phyloP scores from a whole-genome alignment of 2,888 invertebrate genomes.

The Timandra comae region DNA sequence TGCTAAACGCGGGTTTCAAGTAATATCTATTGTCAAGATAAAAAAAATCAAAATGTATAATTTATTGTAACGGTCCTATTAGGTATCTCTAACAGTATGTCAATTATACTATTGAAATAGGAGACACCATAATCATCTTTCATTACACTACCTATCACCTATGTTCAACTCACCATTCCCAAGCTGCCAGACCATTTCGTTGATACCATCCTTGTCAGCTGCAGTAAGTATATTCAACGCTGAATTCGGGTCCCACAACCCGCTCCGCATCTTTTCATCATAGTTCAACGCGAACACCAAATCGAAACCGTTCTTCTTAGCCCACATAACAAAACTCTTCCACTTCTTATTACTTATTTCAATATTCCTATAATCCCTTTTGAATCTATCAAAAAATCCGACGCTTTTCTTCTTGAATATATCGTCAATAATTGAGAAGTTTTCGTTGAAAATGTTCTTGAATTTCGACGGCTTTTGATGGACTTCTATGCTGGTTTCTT shows the following conservation, averaged over 20 bases:
- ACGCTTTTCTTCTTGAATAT: too few relatives aligned
- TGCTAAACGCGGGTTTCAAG: too few relatives aligned
- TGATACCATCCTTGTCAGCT: slow-evolving; percentile 79
- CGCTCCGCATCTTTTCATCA: slow-evolving; percentile 58
- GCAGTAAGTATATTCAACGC: slow-evolving; percentile 81
- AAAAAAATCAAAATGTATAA: too few relatives aligned
- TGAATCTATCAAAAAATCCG: neutral
- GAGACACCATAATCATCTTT: too few relatives aligned
- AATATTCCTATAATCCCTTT: neutral
- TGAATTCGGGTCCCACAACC: slow-evolving; percentile 82
- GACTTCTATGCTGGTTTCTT: slow-evolving; percentile 19
- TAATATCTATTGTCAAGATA: too few relatives aligned
- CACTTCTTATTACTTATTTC: too few relatives aligned
- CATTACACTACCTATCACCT: too few relatives aligned
- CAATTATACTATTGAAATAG: too few relatives aligned
- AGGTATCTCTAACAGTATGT: too few relatives aligned
- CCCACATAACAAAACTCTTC: slow-evolving; percentile 66
- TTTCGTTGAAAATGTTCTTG: slow-evolving; percentile 16
- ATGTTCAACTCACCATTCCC: slow-evolving; percentile 84
- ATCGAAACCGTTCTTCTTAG: slow-evolving; percentile 75
- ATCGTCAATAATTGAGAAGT: slow-evolving; percentile 12
- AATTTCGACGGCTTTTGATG: slow-evolving; percentile 1
- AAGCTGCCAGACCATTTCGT: slow-evolving; percentile 83
- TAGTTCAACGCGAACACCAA: slow-evolving; percentile 83
- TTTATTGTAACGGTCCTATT: too few relatives aligned